phyloP scores from a whole-genome alignment of 2,113 vertebrate species.

The Engraulis encrasicolus region DNA sequence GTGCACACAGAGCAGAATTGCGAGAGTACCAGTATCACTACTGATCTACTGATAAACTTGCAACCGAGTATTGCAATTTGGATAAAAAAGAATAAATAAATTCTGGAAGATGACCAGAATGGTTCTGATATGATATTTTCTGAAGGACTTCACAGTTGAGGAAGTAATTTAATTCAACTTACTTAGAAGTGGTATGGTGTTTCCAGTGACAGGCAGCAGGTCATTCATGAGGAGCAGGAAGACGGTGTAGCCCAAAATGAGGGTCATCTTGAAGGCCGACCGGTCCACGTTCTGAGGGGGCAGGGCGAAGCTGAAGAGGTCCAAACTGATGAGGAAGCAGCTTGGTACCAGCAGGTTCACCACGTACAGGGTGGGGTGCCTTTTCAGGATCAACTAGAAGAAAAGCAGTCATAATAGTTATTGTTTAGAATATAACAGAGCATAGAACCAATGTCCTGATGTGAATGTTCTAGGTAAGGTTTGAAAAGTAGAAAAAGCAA shows the following conservation, averaged over 20 bases:
- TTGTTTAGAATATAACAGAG: no score
- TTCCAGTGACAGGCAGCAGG: conserved; percentile 78
- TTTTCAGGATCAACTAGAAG: no score
- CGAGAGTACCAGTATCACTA: no score
- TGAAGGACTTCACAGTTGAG: background rate
- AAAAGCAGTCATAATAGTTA: no score
- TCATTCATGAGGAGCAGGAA: conserved; percentile 82
- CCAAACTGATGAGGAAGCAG: conserved; percentile 79
- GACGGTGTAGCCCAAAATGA: conserved; percentile 80
- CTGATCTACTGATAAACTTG: no score
- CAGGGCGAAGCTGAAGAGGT: conserved; percentile 80
- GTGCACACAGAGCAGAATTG: no score
- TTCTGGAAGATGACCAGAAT: background rate
- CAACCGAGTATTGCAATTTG: no score
- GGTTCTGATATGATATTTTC: background rate
- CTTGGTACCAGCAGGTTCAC: conserved; percentile 81
- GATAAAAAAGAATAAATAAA: no score
- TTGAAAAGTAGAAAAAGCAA: no score
- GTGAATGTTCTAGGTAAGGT: no score
- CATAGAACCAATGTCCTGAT: no score
- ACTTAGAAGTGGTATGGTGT: conserved; percentile 81
- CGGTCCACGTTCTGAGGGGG: conserved; percentile 77
- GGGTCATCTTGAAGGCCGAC: conserved; percentile 80
- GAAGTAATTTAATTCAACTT: background rate
- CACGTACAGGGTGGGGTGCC: conserved; percentile 70